Conservation (phyloP, 2,888 invertebrate species). For the Nymphalis urticae region DNA sequence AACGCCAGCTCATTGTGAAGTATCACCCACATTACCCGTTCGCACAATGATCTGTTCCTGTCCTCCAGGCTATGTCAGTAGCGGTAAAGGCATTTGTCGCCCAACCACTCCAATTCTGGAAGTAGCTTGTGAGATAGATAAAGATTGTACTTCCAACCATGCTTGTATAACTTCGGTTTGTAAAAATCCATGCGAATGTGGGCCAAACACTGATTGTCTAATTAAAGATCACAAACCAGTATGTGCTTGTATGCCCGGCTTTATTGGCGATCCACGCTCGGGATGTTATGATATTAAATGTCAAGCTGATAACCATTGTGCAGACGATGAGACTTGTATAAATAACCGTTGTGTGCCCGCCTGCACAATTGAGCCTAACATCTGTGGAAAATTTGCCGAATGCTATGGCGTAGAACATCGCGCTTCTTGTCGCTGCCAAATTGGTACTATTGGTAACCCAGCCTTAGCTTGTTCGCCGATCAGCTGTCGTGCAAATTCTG, state of each 20-base stretch:
- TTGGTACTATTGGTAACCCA: conserved; percentile 91
- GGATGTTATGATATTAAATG: conserved; percentile 90
- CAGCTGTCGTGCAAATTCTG: conserved; percentile 89
- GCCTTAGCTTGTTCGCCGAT: conserved; percentile 88
- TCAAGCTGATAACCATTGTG: conserved; percentile 88
- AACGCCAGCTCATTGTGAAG: conserved; percentile 89
- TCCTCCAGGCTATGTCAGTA: conserved; percentile 92
- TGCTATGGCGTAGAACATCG: conserved; percentile 91
- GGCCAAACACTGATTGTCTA: conserved; percentile 91
- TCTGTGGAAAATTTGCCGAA: conserved; percentile 89
- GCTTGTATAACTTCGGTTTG: conserved; percentile 91
- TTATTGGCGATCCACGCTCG: conserved; percentile 91
- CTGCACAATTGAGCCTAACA: conserved; percentile 85
- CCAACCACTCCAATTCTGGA: conserved; percentile 84
- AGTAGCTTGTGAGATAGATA: conserved; percentile 87
- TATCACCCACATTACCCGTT: conserved; percentile 90
- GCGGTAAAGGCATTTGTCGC: conserved; percentile 91
- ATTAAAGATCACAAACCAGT: conserved; percentile 93
- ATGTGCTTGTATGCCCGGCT: conserved; percentile 92
- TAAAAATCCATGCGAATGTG: conserved; percentile 92
- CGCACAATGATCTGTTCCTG: conserved; percentile 95
- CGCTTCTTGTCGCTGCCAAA: conserved; percentile 91
- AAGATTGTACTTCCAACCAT: conserved; percentile 88
- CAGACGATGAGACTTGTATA: conserved; percentile 90
- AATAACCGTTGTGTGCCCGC: conserved; percentile 91